Evolutionary conservation across 2,888 invertebrate species (phyloP).

Genomic region (Eupithecia dodoneata): DNA sequence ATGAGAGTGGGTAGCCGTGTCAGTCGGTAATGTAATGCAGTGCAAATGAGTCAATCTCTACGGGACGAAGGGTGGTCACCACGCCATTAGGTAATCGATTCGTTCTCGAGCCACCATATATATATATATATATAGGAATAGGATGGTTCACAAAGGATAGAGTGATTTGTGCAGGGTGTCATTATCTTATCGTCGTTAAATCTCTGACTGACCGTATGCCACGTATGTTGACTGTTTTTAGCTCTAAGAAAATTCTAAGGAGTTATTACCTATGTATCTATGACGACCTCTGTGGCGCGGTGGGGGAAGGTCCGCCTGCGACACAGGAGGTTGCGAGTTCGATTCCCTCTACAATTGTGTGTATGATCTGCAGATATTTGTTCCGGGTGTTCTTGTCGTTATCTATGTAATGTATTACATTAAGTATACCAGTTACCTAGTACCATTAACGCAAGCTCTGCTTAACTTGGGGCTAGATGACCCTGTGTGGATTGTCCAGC

Average conservation of each 20-base stretch:
- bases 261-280: background rate
- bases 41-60: constrained; percentile 84
- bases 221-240: background rate
- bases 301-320: no score
- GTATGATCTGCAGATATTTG: no score
- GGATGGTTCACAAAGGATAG: background rate
- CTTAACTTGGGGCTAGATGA: no score
- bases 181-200: background rate
- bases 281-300: no score
- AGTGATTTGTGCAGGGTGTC: background rate
- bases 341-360: no score
- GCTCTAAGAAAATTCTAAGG: background rate
- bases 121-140: background rate
- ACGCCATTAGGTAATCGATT: constrained; percentile 82
- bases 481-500: no score
- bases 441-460: no score
- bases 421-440: no score
- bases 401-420: no score
- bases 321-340: no score
- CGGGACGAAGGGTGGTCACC: constrained; percentile 70
- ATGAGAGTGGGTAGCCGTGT: constrained; percentile 82
- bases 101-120: constrained; percentile 60
- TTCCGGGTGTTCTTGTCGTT: no score
- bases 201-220: background rate
- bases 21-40: constrained; percentile 83